Conservation (phyloP, 2,888 invertebrate species). For the Macaria liturata region DNA sequence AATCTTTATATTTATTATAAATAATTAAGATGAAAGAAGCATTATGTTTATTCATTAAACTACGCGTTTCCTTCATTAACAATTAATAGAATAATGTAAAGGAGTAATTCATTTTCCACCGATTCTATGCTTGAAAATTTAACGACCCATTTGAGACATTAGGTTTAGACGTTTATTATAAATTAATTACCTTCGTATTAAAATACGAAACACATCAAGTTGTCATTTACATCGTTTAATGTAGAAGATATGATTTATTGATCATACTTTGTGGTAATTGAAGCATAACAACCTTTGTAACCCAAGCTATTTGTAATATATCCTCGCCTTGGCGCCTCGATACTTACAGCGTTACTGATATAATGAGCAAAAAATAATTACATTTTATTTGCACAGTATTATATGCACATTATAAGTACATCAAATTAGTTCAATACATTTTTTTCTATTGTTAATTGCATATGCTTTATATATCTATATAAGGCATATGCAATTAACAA, state of each 20-base stretch:
- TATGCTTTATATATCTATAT: too few species aligned
- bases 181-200: slow-evolving; percentile 16
- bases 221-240: slow-evolving; percentile 9
- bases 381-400: too few species aligned
- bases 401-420: too few species aligned
- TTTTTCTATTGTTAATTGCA: too few species aligned
- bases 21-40: too few species aligned
- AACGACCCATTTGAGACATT: slow-evolving; percentile 15
- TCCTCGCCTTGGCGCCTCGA: slow-evolving; percentile 11
- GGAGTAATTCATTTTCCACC: slow-evolving; percentile 3
- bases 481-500: too few species aligned
- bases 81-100: too few species aligned
- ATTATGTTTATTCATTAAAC: too few species aligned
- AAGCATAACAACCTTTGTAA: slow-evolving; percentile 54
- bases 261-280: slow-evolving; percentile 32
- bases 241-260: slow-evolving; percentile 12
- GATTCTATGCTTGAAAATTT: slow-evolving; percentile 13
- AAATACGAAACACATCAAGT: slow-evolving; percentile 12
- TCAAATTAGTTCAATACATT: too few species aligned
- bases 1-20: too few species aligned
- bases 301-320: slow-evolving; percentile 29
- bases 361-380: not conserved
- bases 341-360: not conserved
- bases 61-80: too few species aligned
- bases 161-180: slow-evolving; percentile 10